Evolutionary conservation across 2,888 invertebrate species (phyloP).

Genomic region (Aspidiotus destructor): DNA sequence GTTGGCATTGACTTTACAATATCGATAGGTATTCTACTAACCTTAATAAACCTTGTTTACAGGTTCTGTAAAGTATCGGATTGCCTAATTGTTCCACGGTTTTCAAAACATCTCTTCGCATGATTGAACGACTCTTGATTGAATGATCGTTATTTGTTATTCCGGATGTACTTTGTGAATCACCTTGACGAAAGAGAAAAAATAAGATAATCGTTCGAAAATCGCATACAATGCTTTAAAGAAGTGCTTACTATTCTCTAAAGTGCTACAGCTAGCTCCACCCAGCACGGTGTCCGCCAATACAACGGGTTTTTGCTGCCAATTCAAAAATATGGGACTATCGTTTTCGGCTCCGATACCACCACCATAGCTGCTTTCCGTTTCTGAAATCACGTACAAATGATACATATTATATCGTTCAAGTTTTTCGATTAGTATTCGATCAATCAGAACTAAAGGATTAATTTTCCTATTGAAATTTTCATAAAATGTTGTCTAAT

Average conservation of each 20-base stretch:
- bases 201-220: not conserved
- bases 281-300: constrained; percentile 37
- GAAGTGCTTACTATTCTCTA: constrained; percentile 38
- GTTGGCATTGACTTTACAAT: no score
- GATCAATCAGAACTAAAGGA: not conserved
- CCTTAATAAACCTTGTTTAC: constrained; percentile 67
- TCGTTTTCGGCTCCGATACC: constrained; percentile 37
- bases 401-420: not conserved
- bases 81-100: constrained; percentile 66
- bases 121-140: constrained; percentile 39
- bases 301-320: constrained; percentile 38
- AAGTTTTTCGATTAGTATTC: no score
- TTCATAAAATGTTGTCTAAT: not conserved
- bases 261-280: constrained; percentile 35
- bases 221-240: not conserved
- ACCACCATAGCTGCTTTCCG: constrained; percentile 39
- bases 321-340: constrained; percentile 38
- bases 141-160: constrained; percentile 15
- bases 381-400: constrained; percentile 36
- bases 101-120: constrained; percentile 55
- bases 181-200: constrained; percentile 1
- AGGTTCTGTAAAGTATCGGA: constrained; percentile 67
- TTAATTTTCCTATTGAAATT: not conserved
- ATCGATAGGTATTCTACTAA: constrained; percentile 39
- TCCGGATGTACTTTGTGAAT: constrained; percentile 14